Evolutionary conservation across 2,888 invertebrate species (phyloP).

Genomic region (Drosophila ezoana): DNA sequence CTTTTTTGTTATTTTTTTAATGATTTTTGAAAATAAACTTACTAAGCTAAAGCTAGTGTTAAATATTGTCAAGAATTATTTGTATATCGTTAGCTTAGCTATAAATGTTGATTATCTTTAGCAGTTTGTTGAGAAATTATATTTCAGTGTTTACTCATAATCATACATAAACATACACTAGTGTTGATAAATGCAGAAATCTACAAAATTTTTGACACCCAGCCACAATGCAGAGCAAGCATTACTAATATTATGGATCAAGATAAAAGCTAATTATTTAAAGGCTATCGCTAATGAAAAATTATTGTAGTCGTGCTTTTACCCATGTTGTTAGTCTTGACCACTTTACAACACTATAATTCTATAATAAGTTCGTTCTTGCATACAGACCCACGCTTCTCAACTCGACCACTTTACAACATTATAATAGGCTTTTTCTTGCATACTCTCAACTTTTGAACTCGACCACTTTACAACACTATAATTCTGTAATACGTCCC

Average conservation of each 20-base stretch:
- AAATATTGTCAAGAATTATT: slow-evolving; percentile 3
- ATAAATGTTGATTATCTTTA: slow-evolving; percentile 1
- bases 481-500: neutral
- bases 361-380: neutral
- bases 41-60: slow-evolving; percentile 10
- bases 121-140: slow-evolving; percentile 3
- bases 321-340: too few species aligned
- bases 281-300: neutral
- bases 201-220: slow-evolving; percentile 22
- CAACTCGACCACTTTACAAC: neutral
- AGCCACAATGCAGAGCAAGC: slow-evolving; percentile 6
- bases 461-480: too few species aligned
- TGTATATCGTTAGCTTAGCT: slow-evolving; percentile 14
- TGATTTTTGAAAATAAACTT: neutral
- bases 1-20: neutral
- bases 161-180: slow-evolving; percentile 28
- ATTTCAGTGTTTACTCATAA: neutral
- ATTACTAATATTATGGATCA: neutral
- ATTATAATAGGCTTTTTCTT: neutral
- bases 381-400: neutral
- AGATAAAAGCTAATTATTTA: neutral
- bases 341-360: too few species aligned
- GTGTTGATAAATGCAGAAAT: slow-evolving; percentile 14
- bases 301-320: too few species aligned
- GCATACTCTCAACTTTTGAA: neutral